phyloP scores from a whole-genome alignment of 2,113 vertebrate species.

The Ailurus styani region DNA sequence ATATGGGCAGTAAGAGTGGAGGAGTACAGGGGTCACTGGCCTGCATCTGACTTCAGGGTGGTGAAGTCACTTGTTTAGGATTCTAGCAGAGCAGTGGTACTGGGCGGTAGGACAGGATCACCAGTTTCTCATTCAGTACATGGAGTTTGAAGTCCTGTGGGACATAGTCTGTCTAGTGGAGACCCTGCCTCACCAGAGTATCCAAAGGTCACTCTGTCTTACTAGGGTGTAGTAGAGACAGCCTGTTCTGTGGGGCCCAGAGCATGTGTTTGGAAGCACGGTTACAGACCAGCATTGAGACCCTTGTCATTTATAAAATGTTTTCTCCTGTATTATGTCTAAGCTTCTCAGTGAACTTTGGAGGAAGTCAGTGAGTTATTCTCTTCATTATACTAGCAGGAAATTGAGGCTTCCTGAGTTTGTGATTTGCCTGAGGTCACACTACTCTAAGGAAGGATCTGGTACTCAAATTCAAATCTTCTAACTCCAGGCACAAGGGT shows the following conservation, averaged over 20 bases:
- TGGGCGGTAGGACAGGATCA: neutral
- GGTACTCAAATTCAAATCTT: neutral
- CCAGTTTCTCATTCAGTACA: neutral
- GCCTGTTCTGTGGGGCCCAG: neutral
- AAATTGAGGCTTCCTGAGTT: neutral
- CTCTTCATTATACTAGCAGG: neutral
- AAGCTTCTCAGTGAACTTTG: neutral
- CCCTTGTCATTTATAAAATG: neutral
- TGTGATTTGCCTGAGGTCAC: neutral
- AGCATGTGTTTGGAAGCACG: neutral
- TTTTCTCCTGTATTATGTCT: neutral
- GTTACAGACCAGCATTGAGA: neutral
- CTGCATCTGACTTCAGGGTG: neutral
- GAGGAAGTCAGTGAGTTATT: neutral
- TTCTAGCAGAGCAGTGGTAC: neutral
- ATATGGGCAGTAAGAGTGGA: neutral
- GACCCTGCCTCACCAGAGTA: neutral
- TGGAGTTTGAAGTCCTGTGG: neutral
- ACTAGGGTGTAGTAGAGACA: neutral
- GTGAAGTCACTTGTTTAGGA: neutral
- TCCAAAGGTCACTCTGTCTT: neutral
- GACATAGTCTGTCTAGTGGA: neutral
- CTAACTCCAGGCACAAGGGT: neutral
- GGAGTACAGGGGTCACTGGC: accelerated
- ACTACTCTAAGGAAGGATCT: neutral